Percentiles rank a stretch among this genome's conserved stretches.
Conservation (phyloP, 2,888 invertebrate genomes). For the Octodonta nipae region DNA sequence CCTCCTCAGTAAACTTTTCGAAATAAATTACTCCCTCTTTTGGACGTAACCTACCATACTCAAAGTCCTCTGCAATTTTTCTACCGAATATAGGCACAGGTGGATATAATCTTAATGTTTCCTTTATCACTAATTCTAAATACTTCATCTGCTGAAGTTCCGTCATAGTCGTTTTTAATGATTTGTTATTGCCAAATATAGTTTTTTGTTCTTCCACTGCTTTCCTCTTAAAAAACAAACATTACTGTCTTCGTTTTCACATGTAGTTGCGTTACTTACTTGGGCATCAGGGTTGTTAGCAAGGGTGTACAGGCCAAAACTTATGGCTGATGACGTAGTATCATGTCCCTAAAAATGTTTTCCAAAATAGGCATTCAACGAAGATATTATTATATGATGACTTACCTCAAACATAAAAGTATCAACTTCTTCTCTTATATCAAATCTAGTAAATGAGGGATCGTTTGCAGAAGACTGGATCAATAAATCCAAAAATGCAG, state of each 20-base stretch:
- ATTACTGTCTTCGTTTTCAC: background rate
- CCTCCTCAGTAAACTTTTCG: too few species aligned
- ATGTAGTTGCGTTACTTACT: too few species aligned
- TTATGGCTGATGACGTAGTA: constrained; percentile 37
- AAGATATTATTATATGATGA: too few species aligned
- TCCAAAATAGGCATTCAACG: too few species aligned
- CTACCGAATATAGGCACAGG: constrained; percentile 41
- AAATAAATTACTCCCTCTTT: too few species aligned
- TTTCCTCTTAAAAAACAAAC: constrained; percentile 19
- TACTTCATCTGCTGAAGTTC: constrained; percentile 43
- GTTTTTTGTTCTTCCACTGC: constrained; percentile 30
- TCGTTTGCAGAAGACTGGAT: background rate
- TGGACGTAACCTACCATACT: background rate
- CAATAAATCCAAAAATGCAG: constrained; percentile 4
- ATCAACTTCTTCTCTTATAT: constrained; percentile 5
- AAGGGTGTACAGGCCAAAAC: constrained; percentile 35
- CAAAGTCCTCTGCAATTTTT: constrained; percentile 28
- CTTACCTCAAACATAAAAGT: constrained; percentile 5
- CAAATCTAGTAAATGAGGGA: background rate
- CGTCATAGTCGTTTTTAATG: constrained; percentile 18
- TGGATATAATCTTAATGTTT: constrained; percentile 40
- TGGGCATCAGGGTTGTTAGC: constrained; percentile 36
- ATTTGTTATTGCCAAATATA: constrained; percentile 25
- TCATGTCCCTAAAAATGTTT: constrained; percentile 39
- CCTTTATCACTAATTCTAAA: constrained; percentile 41